phyloP scores from a whole-genome alignment of 92 coral and sea anemone genomes.

The Pocillopora grandis region DNA sequence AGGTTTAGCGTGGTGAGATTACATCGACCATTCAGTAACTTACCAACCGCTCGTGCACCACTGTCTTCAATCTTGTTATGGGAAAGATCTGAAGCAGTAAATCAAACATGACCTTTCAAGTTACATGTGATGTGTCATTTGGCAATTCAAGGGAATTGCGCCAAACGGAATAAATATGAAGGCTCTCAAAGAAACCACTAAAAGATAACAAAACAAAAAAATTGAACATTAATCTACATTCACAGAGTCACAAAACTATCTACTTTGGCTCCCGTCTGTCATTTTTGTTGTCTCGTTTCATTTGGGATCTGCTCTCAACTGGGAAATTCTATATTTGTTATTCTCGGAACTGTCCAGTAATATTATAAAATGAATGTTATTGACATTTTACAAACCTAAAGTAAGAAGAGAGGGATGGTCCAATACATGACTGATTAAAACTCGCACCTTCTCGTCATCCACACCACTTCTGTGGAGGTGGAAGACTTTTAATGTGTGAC shows the following conservation, averaged over 20 bases:
- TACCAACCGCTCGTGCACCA: slow-evolving; percentile 97
- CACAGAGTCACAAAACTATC: too few species aligned
- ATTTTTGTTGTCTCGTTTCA: too few species aligned
- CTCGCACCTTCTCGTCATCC: slow-evolving; percentile 96
- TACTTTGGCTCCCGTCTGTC: too few species aligned
- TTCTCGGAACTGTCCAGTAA: too few species aligned
- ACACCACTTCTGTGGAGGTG: slow-evolving; percentile 99
- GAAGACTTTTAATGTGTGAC: slow-evolving; percentile 84
- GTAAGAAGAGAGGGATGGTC: slow-evolving; percentile 93
- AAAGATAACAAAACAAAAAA: too few species aligned
- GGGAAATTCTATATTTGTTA: background rate
- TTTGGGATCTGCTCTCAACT: too few species aligned
- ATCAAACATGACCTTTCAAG: background rate
- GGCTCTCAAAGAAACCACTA: too few species aligned
- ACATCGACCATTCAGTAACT: slow-evolving; percentile 91
- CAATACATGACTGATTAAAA: slow-evolving; percentile 83
- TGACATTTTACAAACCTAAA: slow-evolving; percentile 56
- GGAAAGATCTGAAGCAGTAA: slow-evolving; percentile 68
- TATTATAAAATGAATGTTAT: background rate
- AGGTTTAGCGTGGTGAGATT: slow-evolving; percentile 71
- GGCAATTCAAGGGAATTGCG: too few species aligned
- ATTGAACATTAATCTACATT: too few species aligned
- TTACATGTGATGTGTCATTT: too few species aligned
- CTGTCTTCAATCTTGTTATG: slow-evolving; percentile 97
- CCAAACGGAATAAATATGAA: too few species aligned